Base-by-base conservation (phyloP, 2,113 vertebrate species). In the Chionodraco myersi region DNA sequence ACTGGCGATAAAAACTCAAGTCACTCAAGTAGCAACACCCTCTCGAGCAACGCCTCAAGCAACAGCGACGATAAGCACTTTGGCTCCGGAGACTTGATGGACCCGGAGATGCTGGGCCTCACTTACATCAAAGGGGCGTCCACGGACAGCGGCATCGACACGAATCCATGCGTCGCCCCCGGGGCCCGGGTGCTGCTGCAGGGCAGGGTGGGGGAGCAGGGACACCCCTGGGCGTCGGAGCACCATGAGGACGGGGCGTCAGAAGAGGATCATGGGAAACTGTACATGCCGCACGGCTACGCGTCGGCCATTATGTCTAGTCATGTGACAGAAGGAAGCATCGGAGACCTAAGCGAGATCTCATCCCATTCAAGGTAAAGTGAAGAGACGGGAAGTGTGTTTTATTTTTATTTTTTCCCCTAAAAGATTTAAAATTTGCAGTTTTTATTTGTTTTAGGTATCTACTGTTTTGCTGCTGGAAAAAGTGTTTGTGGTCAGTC, bases 11-110 rank as follows among this genome's bases (percentile, higher is more conserved):
- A 97, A 90, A 97, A 93, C 89, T 98, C 97, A 6, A 98, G 97
- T 79, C 97, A 96, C 93, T 98, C 97, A 10, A 99, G 97, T 94
- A 98, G 97, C 91, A 98, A 97, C 86, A 99, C 96, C 1, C 94
- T 98, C 11, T 98, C 96, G 51, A 97, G 96, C 89, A 97, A 96
- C 59, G 96, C 96, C 12, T 99, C 97, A 90, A 98, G 97, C 92
- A 98, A 96, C 92, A 98, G 97, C 2, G 97, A 99, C 4, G 98
- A 99, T 65, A 99, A 98, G 79, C 97, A 96, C 89, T 98, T 97
- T 58, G 97, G 97, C 71, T 98, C 97, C 0, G 97, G 96, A 72
- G 98, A 99, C 88, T 88, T 97, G 85, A 98, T 97, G 96, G 97
- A 99, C 75, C 96, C 97, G 0, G 98, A 98, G 77, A 91, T 97